These are phyloP conservation scores for Scatophagus argus DNA, from an alignment of 2,113 vertebrate genomes.

Conservation along the genomic window DNA sequence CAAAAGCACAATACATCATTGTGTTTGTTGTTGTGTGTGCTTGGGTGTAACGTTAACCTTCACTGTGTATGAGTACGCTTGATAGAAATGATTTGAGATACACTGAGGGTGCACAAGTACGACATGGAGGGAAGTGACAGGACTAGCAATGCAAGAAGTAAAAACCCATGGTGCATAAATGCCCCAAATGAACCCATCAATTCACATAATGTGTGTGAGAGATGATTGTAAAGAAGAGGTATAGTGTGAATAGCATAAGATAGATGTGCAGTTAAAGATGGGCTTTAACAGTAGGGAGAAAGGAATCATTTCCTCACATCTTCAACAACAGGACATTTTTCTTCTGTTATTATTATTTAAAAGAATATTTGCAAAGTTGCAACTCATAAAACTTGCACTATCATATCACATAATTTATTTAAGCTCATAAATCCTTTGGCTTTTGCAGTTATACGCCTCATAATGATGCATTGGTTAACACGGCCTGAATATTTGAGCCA, in stretches of 20 bases:
- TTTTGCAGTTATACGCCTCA: slow-evolving; percentile 73
- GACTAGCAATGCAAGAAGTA: slow-evolving; percentile 5
- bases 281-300: slow-evolving; percentile 28
- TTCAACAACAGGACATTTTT: slow-evolving; percentile 47
- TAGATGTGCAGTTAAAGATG: slow-evolving; percentile 45
- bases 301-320: slow-evolving; percentile 38
- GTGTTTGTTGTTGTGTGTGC: slow-evolving; percentile 41
- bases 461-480: slow-evolving; percentile 81
- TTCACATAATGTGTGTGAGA: slow-evolving; percentile 44
- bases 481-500: slow-evolving; percentile 75
- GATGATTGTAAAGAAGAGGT: slow-evolving; percentile 50
- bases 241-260: slow-evolving; percentile 18
- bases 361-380: slow-evolving; percentile 76
- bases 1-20: slow-evolving; percentile 73
- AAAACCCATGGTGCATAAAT: slow-evolving; percentile 24
- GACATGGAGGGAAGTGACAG: slow-evolving; percentile 45
- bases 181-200: slow-evolving; percentile 54
- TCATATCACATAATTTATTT: slow-evolving; percentile 75
- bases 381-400: slow-evolving; percentile 74
- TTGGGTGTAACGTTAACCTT: slow-evolving; percentile 36
- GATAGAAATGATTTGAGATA: slow-evolving; percentile 59
- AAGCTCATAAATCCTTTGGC: slow-evolving; percentile 75
- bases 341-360: slow-evolving; percentile 72
- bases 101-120: slow-evolving; percentile 55
- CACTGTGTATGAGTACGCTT: slow-evolving; percentile 31